A percentile compares a stretch with the other conserved stretches of the same genome.
Conservation (phyloP, 2,888 invertebrate species). For the Cosmia trapezina region DNA sequence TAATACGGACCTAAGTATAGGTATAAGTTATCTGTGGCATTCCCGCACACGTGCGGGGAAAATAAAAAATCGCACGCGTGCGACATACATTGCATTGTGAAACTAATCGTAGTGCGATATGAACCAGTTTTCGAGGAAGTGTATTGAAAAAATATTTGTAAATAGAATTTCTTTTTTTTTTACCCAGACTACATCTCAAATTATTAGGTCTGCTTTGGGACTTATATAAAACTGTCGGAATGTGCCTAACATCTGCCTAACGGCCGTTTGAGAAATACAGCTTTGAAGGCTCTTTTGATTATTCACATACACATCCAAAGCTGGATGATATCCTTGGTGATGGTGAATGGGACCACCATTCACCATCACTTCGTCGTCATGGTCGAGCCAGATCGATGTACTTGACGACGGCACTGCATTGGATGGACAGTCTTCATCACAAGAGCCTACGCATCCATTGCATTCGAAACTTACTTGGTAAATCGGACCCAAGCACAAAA, state of each 20-base stretch:
- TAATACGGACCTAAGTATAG: too few relatives aligned
- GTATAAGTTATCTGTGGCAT: too few relatives aligned
- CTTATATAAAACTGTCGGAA: background rate
- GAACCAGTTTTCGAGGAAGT: too few relatives aligned
- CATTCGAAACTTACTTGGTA: background rate
- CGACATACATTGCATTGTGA: too few relatives aligned
- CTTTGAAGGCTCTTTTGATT: background rate
- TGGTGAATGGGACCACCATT: background rate
- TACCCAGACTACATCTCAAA: too few relatives aligned
- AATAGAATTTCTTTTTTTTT: too few relatives aligned
- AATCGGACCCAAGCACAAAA: background rate
- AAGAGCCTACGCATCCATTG: background rate
- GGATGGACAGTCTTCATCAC: background rate
- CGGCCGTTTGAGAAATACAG: background rate
- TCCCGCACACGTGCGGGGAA: too few relatives aligned
- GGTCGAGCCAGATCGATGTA: background rate
- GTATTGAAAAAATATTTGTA: too few relatives aligned
- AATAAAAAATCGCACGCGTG: too few relatives aligned
- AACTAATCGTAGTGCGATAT: too few relatives aligned
- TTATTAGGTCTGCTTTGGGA: background rate
- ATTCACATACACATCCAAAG: background rate
- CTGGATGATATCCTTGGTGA: background rate
- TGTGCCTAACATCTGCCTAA: background rate
- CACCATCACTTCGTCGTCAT: too few relatives aligned
- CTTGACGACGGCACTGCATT: background rate